Evolutionary conservation across 1,140 invertebrate species (phyloP), one percentile per base, ranked within the genome.

Genomic region (Aphidius gifuensis): DNA sequence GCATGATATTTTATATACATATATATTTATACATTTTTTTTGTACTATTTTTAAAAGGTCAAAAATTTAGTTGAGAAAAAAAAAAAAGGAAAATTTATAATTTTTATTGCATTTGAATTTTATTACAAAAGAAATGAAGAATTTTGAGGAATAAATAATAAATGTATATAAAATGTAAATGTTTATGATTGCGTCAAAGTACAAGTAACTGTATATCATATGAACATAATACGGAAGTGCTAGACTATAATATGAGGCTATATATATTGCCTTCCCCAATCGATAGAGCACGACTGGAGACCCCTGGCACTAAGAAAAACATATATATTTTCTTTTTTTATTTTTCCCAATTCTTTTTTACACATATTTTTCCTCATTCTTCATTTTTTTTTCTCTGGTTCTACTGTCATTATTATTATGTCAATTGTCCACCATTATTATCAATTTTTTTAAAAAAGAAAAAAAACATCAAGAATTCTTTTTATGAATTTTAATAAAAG

Each of bases 181-280:
- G 42, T 32, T 42, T 23, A 39, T 16, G 40, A 54, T 39, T 50
- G 47, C 50, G 45, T 62, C 32, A 38, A 32, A 40, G 51, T 40
- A 55, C 61, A 63, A 63, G 51, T 55, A 59, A 55, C 3, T 55
- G 42, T 16, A 32, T 32, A 16, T 21, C 43, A 43, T 55, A 32
- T 43, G 48, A 58, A 58, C 48, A 56, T 60, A 64, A 61, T 61
- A 63, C 65, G 65, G 58, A 63, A 61, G 61, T 58, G 40, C 65
- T 55, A 58, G 61, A 42, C 65, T 55, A 58, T 65, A 55, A 16
- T 16, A 16, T 16, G 16, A 16, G 1, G 16, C 16, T 60, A 66
- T 62, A 43, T 66, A 62, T 64, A 64, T 61, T 66, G 58, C 62
- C 55, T 64, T 66, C 58, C 61, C 64, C 61, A 66, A 66, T 66